Evolutionary conservation across 2,113 vertebrate species (phyloP).

Genomic region (Neodon shergylaensis): DNA sequence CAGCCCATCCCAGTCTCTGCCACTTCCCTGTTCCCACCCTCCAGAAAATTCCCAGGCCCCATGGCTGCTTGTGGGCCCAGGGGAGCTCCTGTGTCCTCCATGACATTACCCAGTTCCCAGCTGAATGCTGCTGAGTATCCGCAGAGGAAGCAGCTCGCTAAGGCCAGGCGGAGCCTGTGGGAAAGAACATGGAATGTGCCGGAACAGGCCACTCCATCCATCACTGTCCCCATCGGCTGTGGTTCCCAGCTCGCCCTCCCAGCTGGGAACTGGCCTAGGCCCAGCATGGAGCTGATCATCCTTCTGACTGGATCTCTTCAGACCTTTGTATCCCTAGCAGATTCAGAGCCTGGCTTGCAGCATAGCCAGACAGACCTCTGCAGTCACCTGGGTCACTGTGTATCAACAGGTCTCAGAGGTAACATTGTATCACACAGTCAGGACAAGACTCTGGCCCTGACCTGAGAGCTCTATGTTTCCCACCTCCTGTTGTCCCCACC

Average conservation of each 20-base stretch:
- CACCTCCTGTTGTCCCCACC: not conserved
- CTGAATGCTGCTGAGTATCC: not conserved
- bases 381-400: not conserved
- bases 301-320: not conserved
- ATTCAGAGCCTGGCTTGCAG: not conserved
- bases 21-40: not conserved
- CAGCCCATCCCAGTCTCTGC: not conserved
- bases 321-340: rapidly evolving
- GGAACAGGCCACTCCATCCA: conserved; percentile 65
- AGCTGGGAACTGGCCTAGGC: conserved; percentile 44
- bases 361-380: not conserved
- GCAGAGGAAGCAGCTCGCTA: not conserved
- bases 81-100: conserved; percentile 49
- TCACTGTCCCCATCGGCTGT: conserved; percentile 70
- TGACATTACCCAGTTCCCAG: conserved; percentile 37
- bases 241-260: conserved; percentile 30
- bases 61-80: not conserved
- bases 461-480: not conserved
- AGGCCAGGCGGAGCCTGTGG: conserved; percentile 8
- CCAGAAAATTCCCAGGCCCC: conserved; percentile 62
- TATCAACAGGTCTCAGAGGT: not conserved
- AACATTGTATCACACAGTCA: not conserved
- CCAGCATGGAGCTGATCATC: not conserved
- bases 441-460: not conserved
- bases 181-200: conserved; percentile 68